Conservation (phyloP, 2,797 vertebrate genomes). For the Enteromius viviparus region DNA sequence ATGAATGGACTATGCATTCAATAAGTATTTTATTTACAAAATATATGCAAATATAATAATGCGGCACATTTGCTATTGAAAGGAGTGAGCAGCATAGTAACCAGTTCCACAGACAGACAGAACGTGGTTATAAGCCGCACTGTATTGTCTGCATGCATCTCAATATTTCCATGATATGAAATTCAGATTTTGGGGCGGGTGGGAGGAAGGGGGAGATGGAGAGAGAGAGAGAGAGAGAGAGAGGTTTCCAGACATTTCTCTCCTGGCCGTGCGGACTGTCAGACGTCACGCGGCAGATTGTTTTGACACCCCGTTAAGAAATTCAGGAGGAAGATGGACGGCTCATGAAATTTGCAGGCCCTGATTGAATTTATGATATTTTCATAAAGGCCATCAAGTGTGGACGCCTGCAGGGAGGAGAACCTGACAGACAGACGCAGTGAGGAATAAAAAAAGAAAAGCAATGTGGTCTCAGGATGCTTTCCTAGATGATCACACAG, state of each 20-base stretch:
- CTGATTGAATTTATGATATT: slow-evolving; percentile 92
- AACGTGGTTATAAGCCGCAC: not conserved
- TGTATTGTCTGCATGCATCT: slow-evolving; percentile 50
- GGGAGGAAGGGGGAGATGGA: slow-evolving; percentile 24
- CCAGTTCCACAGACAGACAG: not conserved
- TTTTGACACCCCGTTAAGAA: slow-evolving; percentile 91
- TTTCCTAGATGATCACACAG: slow-evolving; percentile 2
- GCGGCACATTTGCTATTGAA: not conserved
- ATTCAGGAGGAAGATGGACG: slow-evolving; percentile 86
- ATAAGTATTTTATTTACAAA: not conserved
- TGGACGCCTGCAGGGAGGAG: slow-evolving; percentile 79
- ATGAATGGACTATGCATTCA: not conserved
- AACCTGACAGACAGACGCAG: slow-evolving; percentile 57
- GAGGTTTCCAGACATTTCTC: slow-evolving; percentile 77
- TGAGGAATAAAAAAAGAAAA: not conserved
- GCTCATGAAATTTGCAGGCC: slow-evolving; percentile 95
- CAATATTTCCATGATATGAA: slow-evolving; percentile 76
- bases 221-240: slow-evolving; percentile 14
- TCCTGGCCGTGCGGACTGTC: slow-evolving; percentile 86
- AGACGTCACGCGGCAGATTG: slow-evolving; percentile 84
- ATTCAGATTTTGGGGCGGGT: slow-evolving; percentile 73
- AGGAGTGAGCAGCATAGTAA: not conserved
- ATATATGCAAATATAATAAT: not conserved
- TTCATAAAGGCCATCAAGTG: slow-evolving; percentile 88
- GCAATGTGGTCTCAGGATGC: slow-evolving; percentile 62